Conservation (phyloP, 2,797 vertebrate species). For the Danio choprae region DNA sequence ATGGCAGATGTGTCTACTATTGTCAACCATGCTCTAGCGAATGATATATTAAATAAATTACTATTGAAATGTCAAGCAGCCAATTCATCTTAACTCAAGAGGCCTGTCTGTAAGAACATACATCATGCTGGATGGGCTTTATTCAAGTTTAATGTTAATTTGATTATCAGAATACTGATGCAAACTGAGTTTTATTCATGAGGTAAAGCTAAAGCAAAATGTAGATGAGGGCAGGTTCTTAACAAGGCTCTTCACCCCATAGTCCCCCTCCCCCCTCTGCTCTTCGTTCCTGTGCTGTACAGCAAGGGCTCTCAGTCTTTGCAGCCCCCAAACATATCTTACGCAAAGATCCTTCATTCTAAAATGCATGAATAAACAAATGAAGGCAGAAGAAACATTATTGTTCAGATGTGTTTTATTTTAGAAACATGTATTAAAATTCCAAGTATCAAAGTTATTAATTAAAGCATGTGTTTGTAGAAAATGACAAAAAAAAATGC, state of each 20-base stretch:
- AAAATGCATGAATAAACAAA: not conserved
- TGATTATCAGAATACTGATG: conserved; percentile 34
- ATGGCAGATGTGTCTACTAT: not conserved
- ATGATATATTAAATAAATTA: conserved; percentile 13
- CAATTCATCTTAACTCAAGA: conserved; percentile 8
- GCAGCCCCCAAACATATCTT: not conserved
- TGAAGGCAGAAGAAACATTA: not conserved
- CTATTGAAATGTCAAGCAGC: conserved; percentile 39
- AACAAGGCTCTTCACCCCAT: conserved; percentile 1
- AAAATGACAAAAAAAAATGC: too few species aligned
- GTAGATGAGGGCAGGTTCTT: conserved; percentile 17
- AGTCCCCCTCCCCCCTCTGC: not conserved
- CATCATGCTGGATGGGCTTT: conserved; percentile 19
- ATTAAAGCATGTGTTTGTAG: too few species aligned
- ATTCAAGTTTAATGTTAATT: conserved; percentile 32
- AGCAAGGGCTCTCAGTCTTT: not conserved
- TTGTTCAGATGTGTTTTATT: too few species aligned
- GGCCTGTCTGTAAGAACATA: conserved; percentile 27
- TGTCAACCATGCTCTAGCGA: not conserved
- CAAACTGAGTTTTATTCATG: conserved; percentile 36
- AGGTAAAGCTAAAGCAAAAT: conserved; percentile 30
- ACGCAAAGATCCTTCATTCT: too few species aligned
- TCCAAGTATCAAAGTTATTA: too few species aligned
- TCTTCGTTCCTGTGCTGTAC: too few species aligned
- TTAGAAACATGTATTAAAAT: too few species aligned